These are phyloP conservation scores for Upupa epops DNA, from an alignment of 2,113 vertebrate species.

Conservation along the genomic window DNA sequence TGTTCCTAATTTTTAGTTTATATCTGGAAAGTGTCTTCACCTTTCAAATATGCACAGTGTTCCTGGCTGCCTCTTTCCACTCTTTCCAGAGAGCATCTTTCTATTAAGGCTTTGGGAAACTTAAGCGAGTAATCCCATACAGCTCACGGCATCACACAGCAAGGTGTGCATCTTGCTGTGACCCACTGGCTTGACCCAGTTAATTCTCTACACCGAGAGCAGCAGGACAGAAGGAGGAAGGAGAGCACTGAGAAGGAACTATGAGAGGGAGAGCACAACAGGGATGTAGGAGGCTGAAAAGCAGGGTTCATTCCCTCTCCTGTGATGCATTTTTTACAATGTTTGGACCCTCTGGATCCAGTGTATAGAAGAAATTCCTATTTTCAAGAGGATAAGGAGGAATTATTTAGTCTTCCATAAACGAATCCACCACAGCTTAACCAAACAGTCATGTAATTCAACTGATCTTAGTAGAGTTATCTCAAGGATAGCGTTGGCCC, in stretches of 20 bases:
- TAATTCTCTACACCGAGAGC: background rate
- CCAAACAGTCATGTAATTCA: background rate
- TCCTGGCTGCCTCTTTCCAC: background rate
- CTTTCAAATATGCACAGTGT: background rate
- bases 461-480: background rate
- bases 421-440: background rate
- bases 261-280: background rate
- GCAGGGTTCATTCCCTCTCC: background rate
- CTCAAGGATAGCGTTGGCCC: background rate
- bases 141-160: background rate
- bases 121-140: background rate
- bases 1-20: background rate
- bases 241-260: background rate
- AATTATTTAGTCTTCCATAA: background rate
- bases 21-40: background rate
- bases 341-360: background rate
- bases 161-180: background rate
- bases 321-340: background rate
- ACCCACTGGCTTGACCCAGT: slow-evolving; percentile 18
- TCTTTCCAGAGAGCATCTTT: too few species aligned
- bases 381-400: background rate
- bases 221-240: background rate
- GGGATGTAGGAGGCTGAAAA: background rate
- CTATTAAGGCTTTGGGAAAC: slow-evolving; percentile 3
- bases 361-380: background rate